A percentile compares a stretch with the other conserved stretches of the same genome.
Evolutionary conservation across 2,888 invertebrate species (phyloP).

Genomic region (Cremastinae sp.): DNA sequence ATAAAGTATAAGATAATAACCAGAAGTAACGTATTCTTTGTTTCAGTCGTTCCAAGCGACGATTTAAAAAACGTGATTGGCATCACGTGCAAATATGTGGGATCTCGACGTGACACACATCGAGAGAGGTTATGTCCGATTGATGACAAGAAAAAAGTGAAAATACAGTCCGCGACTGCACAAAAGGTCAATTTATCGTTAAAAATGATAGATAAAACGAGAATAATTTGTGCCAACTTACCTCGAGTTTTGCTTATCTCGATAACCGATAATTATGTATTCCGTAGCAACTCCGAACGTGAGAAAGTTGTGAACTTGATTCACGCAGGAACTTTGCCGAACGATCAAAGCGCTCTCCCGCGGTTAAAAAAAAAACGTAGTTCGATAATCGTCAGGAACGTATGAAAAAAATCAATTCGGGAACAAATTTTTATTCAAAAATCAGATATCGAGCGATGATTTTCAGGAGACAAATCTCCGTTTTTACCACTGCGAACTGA

Average conservation of each 20-base stretch:
- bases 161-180: background rate
- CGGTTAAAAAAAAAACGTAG: background rate
- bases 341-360: constrained; percentile 21
- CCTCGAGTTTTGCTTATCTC: constrained; percentile 15
- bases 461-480: no score
- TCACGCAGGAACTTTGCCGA: constrained; percentile 32
- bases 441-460: constrained; percentile 17
- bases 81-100: constrained; percentile 48
- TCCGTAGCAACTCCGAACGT: constrained; percentile 24
- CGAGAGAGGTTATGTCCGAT: constrained; percentile 30
- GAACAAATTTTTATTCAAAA: background rate
- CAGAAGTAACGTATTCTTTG: constrained; percentile 4
- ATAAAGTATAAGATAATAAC: background rate
- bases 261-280: background rate
- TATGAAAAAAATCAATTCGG: background rate
- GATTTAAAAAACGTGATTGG: constrained; percentile 35
- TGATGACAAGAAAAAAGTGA: background rate
- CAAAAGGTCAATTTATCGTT: background rate
- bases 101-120: background rate
- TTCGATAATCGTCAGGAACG: constrained; percentile 19
- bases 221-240: constrained; percentile 18
- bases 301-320: constrained; percentile 53
- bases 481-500: constrained; percentile 11
- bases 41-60: constrained; percentile 10
- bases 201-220: constrained; percentile 10